A percentile compares a stretch with the other conserved stretches of the same genome.
Evolutionary conservation across 2,888 invertebrate species (phyloP).

Genomic region (Crepidodera aurea): DNA sequence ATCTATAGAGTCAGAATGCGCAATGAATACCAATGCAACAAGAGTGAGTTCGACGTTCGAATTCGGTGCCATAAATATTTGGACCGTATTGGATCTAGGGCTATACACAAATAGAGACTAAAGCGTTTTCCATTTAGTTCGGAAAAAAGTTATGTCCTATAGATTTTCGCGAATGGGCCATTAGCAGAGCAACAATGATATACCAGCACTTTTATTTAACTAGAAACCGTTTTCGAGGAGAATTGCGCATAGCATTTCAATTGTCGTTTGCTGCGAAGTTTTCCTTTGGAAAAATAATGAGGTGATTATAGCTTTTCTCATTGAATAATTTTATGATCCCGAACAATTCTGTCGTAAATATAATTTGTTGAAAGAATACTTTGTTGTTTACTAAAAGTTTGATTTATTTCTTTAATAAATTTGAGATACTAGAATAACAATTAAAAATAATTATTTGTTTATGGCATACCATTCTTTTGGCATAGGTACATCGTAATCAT

Average conservation of each 20-base stretch:
- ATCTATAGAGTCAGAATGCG: constrained; percentile 51
- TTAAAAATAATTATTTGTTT: no score
- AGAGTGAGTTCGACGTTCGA: constrained; percentile 39
- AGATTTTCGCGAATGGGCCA: constrained; percentile 38
- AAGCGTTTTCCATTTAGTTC: constrained; percentile 45
- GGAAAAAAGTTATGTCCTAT: constrained; percentile 35
- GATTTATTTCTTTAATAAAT: no score
- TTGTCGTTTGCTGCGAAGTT: constrained; percentile 22
- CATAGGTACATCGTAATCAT: no score
- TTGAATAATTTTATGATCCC: neutral
- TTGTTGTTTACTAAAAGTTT: no score
- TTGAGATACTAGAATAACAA: no score
- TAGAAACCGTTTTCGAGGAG: constrained; percentile 27
- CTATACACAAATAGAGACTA: constrained; percentile 46
- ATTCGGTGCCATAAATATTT: constrained; percentile 49
- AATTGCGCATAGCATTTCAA: constrained; percentile 33
- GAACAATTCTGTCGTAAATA: no score
- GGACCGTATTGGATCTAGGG: constrained; percentile 38
- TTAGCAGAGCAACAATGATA: constrained; percentile 37
- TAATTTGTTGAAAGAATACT: no score
- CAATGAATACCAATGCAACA: constrained; percentile 52
- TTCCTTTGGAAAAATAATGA: constrained; percentile 18
- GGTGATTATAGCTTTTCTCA: constrained; percentile 15
- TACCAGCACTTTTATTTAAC: constrained; percentile 32
- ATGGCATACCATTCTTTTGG: no score